A percentile compares a stretch with the other conserved stretches of the same genome.
Conservation (phyloP, 92 coral and sea anemone species). For the Epizoanthus illoricatus region DNA sequence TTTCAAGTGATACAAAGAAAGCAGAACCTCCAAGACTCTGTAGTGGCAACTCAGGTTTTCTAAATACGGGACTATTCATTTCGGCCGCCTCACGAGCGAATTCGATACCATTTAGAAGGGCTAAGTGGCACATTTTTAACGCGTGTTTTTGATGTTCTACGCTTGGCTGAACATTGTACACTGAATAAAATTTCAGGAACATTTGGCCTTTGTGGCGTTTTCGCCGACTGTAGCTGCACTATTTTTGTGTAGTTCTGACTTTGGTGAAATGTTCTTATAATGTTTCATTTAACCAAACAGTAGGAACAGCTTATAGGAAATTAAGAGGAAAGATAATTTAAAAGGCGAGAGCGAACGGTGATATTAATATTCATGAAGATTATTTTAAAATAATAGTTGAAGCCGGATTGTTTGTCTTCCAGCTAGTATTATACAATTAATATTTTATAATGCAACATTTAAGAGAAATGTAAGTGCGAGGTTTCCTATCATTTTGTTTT, state of each 20-base stretch:
- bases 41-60: not conserved
- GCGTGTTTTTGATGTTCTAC: constrained; percentile 94
- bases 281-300: not conserved
- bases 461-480: constrained; percentile 2
- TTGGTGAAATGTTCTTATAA: not conserved
- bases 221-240: not conserved
- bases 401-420: constrained; percentile 57
- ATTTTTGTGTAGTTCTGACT: not conserved
- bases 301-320: not conserved
- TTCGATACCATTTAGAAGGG: constrained; percentile 27
- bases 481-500: not conserved
- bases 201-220: constrained; percentile 43
- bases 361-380: constrained; percentile 67
- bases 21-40: not conserved
- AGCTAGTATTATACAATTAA: constrained; percentile 8
- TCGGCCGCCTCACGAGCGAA: constrained; percentile 3
- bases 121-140: constrained; percentile 76
- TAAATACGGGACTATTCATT: not conserved
- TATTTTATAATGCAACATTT: constrained; percentile 8
- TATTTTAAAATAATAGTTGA: constrained; percentile 44
- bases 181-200: constrained; percentile 68
- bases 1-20: constrained; percentile 26
- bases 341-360: constrained; percentile 22
- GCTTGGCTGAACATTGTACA: constrained; percentile 82
- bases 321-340: constrained; percentile 18